phyloP scores from a whole-genome alignment of 2,888 invertebrate species.

The Thyatira batis region DNA sequence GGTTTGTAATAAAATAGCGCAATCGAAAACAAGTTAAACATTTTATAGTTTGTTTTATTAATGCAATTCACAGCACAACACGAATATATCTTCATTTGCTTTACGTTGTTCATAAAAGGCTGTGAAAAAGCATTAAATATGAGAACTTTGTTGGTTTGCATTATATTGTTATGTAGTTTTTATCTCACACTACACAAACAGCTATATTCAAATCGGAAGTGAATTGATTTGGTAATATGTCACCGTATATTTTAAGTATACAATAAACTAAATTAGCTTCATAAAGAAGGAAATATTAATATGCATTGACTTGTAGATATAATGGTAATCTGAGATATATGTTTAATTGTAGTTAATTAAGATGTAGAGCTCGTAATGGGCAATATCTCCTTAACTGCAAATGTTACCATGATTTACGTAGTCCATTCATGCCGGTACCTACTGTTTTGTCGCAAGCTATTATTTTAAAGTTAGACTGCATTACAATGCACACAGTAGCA shows the following conservation, averaged over 20 bases:
- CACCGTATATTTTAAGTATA: too few relatives aligned
- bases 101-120: background rate
- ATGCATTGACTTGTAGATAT: background rate
- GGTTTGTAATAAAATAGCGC: conserved; percentile 32
- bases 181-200: too few relatives aligned
- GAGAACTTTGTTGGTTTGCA: background rate
- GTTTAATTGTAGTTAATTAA: conserved; percentile 49
- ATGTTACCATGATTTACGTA: conserved; percentile 65
- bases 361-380: conserved; percentile 40
- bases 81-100: background rate
- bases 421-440: conserved; percentile 50
- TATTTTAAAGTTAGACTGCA: background rate
- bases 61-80: conserved; percentile 7
- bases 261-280: too few relatives aligned
- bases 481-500: background rate
- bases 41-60: conserved; percentile 24
- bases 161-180: too few relatives aligned
- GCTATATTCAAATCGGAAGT: too few relatives aligned
- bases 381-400: conserved; percentile 63
- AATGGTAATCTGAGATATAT: conserved; percentile 9
- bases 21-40: conserved; percentile 31
- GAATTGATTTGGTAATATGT: too few relatives aligned
- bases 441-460: conserved; percentile 40
- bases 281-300: background rate
- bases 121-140: background rate